Percentiles rank a stretch among this genome's conserved stretches.
Conservation (phyloP, 2,888 invertebrate species). For the Deroplatys truncata region DNA sequence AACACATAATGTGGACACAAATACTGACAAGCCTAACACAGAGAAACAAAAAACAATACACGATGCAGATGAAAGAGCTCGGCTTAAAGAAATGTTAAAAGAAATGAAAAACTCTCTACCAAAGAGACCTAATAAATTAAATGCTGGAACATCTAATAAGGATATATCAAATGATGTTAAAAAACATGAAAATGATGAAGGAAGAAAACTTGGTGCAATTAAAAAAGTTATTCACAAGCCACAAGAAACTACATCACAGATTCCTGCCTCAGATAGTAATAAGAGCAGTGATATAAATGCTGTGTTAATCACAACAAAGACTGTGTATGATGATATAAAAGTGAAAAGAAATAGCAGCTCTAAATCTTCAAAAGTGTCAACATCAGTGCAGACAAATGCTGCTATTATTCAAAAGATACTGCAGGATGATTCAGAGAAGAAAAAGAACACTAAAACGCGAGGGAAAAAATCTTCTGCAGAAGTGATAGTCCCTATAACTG, state of each 20-base stretch:
- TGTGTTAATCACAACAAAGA: conserved; percentile 43
- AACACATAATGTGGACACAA: neutral
- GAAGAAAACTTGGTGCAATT: conserved; percentile 26
- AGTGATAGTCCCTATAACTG: conserved; percentile 34
- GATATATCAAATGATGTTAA: neutral
- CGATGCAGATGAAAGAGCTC: conserved; percentile 34
- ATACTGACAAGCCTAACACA: conserved; percentile 3
- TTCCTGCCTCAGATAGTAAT: conserved; percentile 26
- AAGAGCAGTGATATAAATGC: conserved; percentile 38
- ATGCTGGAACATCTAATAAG: neutral
- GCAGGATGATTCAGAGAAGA: conserved; percentile 17
- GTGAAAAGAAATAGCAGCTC: conserved; percentile 39
- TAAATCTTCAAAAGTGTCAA: conserved; percentile 52
- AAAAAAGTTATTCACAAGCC: conserved; percentile 22
- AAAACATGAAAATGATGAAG: neutral
- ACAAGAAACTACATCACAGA: neutral
- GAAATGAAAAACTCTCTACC: conserved; percentile 75
- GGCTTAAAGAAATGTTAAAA: conserved; percentile 65
- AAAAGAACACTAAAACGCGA: neutral
- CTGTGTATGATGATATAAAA: conserved; percentile 48
- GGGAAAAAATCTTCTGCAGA: conserved; percentile 12
- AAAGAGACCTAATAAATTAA: conserved; percentile 43
- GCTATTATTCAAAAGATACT: conserved; percentile 45
- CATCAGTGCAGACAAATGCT: conserved; percentile 55
- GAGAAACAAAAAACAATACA: conserved; percentile 12